Evolutionary conservation across 2,113 vertebrate genomes (phyloP), one percentile per base, ranked within the genome.

Genomic region (Gymnocephalus cernua): DNA sequence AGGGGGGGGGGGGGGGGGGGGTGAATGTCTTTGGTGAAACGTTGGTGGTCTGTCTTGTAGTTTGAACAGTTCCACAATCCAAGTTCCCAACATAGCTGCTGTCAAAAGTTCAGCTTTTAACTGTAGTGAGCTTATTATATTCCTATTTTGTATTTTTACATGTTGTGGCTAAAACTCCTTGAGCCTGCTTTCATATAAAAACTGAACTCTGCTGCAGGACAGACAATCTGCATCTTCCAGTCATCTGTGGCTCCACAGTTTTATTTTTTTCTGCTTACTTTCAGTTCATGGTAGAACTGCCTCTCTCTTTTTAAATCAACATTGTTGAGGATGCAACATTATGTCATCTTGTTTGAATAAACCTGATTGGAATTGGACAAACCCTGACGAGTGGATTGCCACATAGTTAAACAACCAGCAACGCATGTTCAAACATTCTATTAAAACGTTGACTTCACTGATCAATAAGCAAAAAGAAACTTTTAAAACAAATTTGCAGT

Each of bases 251-350:
- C 25, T 50, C 13, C 19, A 50, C 14, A 13, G 41, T 51, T 74
- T 16, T 59, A n/a, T 2, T 5, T 18, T 59, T 32, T 1, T 1
- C 13, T 16, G 3, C 27, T 38, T 75, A 21, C 21, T 38, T 38
- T 10, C 38, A 38, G 38, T 38, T 38, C 9, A 10, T 38, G 35
- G 14, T 35, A 66, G 51, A 57, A 56, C 0, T 4, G 74, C 51
- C 74, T 25, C 38, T 45, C 38, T 44, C 32, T 53, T 64, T 75
- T n/a, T n/a, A n/a, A n/a, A n/a, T n/a, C 35, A 64, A 56, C 35
- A 56, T 7, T 44, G 32, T 45, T 27, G n/a, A 38, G 10, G 41
- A 51, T 9, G 0, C 10, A 41, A 12, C 59, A 12, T 10, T 38
- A 21, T 2, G 23, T 44, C 23, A 10, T 45, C 19, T 45, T 38